Percentiles rank a stretch among this genome's conserved stretches.
These are phyloP conservation scores for Dorcus hopei DNA, from an alignment of 2,888 invertebrate genomes.

Conservation along the genomic window DNA sequence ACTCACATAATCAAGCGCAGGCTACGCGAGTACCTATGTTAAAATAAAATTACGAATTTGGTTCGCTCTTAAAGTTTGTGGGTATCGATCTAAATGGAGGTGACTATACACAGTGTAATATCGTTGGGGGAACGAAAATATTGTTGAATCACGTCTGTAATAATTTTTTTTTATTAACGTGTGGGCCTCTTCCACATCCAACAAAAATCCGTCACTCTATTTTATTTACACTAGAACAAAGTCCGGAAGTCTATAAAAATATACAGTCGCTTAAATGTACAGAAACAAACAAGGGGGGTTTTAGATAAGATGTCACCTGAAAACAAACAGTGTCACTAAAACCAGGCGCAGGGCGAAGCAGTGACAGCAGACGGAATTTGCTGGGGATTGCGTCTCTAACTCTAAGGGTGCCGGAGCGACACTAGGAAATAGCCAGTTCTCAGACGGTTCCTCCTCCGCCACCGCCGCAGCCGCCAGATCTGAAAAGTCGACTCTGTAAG, in stretches of 20 bases:
- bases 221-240: neutral
- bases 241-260: neutral
- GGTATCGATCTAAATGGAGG: too few relatives aligned
- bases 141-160: too few relatives aligned
- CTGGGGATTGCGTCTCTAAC: conserved; percentile 39
- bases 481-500: too few relatives aligned
- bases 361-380: conserved; percentile 25
- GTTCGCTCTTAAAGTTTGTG: too few relatives aligned
- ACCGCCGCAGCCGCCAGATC: conserved; percentile 1
- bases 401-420: conserved; percentile 43
- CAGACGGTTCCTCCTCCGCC: conserved; percentile 36
- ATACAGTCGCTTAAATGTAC: neutral
- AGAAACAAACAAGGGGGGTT: neutral
- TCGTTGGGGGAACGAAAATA: too few relatives aligned
- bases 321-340: conserved; percentile 30
- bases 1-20: too few relatives aligned
- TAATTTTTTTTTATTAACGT: too few relatives aligned
- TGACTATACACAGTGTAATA: too few relatives aligned
- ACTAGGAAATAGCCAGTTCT: conserved; percentile 43
- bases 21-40: too few relatives aligned
- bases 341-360: conserved; percentile 22
- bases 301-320: conserved; percentile 39
- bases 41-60: too few relatives aligned
- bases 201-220: neutral
- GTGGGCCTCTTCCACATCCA: too few relatives aligned